phyloP scores from a whole-genome alignment of 2,888 invertebrate genomes.

The Oligia fasciuncula region DNA sequence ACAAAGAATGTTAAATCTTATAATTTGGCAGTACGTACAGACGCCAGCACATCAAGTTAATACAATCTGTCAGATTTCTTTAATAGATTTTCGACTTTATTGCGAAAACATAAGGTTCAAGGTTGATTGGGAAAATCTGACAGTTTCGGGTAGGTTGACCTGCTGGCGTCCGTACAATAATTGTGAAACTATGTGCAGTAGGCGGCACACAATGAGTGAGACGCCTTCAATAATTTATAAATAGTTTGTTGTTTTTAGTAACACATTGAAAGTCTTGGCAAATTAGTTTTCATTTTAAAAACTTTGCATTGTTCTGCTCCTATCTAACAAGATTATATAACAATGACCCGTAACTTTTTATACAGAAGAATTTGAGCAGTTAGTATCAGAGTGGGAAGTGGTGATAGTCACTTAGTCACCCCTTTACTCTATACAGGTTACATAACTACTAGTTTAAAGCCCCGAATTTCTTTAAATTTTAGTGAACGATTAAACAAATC shows the following conservation, averaged over 20 bases:
- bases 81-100: too few relatives aligned
- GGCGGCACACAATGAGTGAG: slow-evolving; percentile 26
- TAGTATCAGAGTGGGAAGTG: background rate
- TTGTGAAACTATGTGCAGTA: slow-evolving; percentile 18
- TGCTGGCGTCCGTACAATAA: too few relatives aligned
- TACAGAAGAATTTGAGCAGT: slow-evolving; percentile 8
- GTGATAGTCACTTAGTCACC: background rate
- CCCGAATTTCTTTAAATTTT: background rate
- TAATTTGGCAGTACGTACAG: slow-evolving; percentile 38
- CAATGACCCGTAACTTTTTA: slow-evolving; percentile 9
- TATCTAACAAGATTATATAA: background rate
- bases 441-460: background rate
- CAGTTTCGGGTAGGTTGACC: too few relatives aligned
- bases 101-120: too few relatives aligned
- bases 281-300: background rate
- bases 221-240: slow-evolving; percentile 32
- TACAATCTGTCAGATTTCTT: too few relatives aligned
- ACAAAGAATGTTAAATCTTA: slow-evolving; percentile 20
- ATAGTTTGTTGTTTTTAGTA: slow-evolving; percentile 17
- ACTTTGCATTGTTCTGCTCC: background rate
- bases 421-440: slow-evolving; percentile 5
- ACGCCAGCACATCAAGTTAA: too few relatives aligned
- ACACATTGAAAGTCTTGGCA: slow-evolving; percentile 4
- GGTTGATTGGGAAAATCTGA: too few relatives aligned
- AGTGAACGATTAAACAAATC: background rate